phyloP scores from a whole-genome alignment of 1,140 invertebrate species.

The Diorhabda carinulata region DNA sequence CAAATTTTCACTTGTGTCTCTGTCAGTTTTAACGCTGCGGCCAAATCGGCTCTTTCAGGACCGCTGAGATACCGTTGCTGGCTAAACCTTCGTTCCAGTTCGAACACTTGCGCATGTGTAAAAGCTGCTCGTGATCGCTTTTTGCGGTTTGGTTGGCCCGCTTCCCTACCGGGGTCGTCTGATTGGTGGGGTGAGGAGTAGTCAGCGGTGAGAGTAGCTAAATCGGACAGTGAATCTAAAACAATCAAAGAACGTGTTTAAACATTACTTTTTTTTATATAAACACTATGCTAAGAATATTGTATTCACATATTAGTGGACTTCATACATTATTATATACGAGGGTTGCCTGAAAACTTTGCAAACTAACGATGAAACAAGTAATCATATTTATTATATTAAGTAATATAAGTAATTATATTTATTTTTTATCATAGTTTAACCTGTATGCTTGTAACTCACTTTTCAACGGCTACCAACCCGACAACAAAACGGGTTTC shows the following conservation, averaged over 20 bases:
- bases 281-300: no score
- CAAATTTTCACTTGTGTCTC: slow-evolving; percentile 75
- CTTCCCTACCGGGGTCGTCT: slow-evolving; percentile 34
- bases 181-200: slow-evolving; percentile 32
- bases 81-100: slow-evolving; percentile 89
- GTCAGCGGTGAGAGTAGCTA: slow-evolving; percentile 32
- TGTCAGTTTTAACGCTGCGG: slow-evolving; percentile 81
- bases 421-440: no score
- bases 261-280: no score
- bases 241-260: slow-evolving; percentile 6
- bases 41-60: slow-evolving; percentile 89
- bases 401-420: no score
- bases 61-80: slow-evolving; percentile 94
- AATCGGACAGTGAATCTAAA: slow-evolving; percentile 34
- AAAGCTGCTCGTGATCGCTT: slow-evolving; percentile 93
- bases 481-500: no score
- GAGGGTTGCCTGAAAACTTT: no score
- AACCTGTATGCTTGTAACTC: no score
- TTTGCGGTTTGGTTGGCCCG: slow-evolving; percentile 62
- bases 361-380: no score
- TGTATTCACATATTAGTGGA: no score
- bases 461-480: no score
- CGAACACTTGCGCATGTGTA: slow-evolving; percentile 91
- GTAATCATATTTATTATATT: no score
- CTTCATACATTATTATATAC: no score